A percentile compares a stretch with the other conserved stretches of the same genome.
Evolutionary conservation across 2,113 vertebrate genomes (phyloP).

Genomic region (Gadus chalcogrammus): DNA sequence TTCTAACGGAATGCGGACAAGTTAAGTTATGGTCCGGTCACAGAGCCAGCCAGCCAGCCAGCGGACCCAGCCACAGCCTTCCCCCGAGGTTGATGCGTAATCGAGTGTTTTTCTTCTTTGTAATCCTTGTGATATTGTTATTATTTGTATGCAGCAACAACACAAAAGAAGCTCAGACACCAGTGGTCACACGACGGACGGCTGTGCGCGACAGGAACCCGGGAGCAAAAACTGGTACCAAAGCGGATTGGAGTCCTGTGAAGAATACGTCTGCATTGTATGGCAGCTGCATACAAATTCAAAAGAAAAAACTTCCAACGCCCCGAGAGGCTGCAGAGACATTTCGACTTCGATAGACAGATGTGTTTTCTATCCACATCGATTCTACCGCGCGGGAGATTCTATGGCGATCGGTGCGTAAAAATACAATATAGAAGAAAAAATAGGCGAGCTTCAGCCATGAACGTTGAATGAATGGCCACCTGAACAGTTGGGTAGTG

Average conservation of each 20-base stretch:
- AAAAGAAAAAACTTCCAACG: conserved; percentile 52
- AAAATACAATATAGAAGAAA: conserved; percentile 4
- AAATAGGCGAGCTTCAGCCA: conserved; percentile 1
- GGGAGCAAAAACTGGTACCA: conserved; percentile 26
- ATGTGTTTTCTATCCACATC: conserved; percentile 1
- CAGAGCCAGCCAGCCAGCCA: too few species aligned
- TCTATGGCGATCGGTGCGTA: conserved; percentile 26
- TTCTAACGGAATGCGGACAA: too few species aligned
- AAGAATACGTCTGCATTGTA: conserved; percentile 60
- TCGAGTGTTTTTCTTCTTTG: conserved; percentile 6
- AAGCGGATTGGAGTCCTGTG: conserved; percentile 46
- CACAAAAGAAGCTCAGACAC: conserved; percentile 11
- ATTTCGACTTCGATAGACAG: conserved; percentile 3
- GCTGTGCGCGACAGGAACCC: conserved; percentile 22
- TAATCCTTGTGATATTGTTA: conserved; percentile 23
- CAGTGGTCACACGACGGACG: conserved; percentile 1
- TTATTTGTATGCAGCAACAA: conserved; percentile 4
- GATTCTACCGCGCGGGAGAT: conserved; percentile 12
- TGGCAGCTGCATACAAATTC: conserved; percentile 60
- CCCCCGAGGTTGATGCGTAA: too few species aligned
- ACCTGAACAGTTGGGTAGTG: conserved; percentile 18
- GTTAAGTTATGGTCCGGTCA: too few species aligned
- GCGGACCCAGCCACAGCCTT: too few species aligned
- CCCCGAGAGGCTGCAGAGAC: conserved; percentile 15
- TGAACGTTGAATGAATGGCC: conserved; percentile 22